phyloP scores from a whole-genome alignment of 2,888 invertebrate species.

The Globia sparganii region DNA sequence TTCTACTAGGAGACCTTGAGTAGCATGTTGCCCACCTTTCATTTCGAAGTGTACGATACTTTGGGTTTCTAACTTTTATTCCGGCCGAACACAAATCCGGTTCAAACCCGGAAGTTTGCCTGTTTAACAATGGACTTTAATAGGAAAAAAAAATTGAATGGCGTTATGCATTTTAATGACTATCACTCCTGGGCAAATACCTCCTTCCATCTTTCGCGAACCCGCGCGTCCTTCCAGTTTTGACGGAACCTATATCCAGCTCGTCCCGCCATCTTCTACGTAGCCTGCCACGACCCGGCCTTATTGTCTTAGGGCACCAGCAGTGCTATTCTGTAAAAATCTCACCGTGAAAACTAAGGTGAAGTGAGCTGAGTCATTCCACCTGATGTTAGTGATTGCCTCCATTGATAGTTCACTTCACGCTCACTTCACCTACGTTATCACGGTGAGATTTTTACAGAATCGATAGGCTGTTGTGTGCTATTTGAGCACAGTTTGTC shows the following conservation, averaged over 20 bases:
- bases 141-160: neutral
- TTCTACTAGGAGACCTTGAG: neutral
- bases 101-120: neutral
- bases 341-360: too few relatives aligned
- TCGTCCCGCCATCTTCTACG: neutral
- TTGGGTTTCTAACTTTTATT: conserved; percentile 1
- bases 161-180: conserved; percentile 9
- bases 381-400: too few relatives aligned
- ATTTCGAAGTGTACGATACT: neutral
- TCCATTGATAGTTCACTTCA: too few relatives aligned
- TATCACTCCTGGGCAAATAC: neutral
- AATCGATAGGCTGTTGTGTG: too few relatives aligned
- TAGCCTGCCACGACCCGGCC: neutral
- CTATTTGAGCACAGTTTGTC: neutral
- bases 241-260: neutral
- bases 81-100: neutral
- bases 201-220: neutral
- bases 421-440: too few relatives aligned
- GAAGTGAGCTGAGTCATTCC: too few relatives aligned
- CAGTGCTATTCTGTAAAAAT: too few relatives aligned
- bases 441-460: too few relatives aligned
- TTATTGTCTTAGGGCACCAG: neutral
- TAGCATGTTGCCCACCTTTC: neutral
- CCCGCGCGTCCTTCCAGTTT: neutral
- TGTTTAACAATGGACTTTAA: neutral